Percentiles rank a stretch among this genome's conserved stretches.
Conservation (phyloP, 2,113 vertebrate species). For the Glaucidium brasilianum region DNA sequence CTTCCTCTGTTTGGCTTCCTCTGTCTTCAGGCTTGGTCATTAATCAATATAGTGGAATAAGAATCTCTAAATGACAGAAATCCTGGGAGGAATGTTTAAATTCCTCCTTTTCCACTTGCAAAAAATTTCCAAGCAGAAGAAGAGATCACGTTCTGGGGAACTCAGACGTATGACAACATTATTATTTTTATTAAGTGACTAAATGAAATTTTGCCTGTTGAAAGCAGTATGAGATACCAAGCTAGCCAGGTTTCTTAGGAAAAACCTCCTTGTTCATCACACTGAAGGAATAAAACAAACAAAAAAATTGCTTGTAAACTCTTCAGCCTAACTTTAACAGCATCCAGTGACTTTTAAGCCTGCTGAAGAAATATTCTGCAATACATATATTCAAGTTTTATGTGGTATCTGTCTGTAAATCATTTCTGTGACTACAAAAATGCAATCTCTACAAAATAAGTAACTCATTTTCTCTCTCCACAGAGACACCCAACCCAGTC, state of each 20-base stretch:
- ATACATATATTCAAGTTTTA: background rate
- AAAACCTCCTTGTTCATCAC: background rate
- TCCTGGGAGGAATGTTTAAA: background rate
- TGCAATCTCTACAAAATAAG: conserved; percentile 4
- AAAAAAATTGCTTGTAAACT: background rate
- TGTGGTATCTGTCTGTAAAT: background rate
- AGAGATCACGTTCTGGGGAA: background rate
- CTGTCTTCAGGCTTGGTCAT: background rate
- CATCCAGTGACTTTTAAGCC: background rate
- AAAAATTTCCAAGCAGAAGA: background rate
- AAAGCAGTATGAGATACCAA: background rate
- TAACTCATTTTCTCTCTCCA: conserved; percentile 5
- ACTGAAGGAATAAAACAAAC: background rate
- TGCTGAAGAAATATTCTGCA: background rate
- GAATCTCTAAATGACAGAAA: background rate
- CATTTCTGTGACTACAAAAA: background rate
- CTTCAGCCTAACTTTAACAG: background rate
- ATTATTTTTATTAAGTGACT: background rate
- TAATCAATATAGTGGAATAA: background rate
- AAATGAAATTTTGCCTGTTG: background rate
- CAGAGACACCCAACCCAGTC: background rate
- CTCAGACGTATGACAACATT: background rate
- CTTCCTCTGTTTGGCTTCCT: background rate
- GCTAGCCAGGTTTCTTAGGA: background rate
- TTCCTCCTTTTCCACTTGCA: background rate